Percentiles rank a stretch among this genome's conserved stretches.
Evolutionary conservation across 2,113 vertebrate species (phyloP).

Genomic region (Accipiter virgatus): DNA sequence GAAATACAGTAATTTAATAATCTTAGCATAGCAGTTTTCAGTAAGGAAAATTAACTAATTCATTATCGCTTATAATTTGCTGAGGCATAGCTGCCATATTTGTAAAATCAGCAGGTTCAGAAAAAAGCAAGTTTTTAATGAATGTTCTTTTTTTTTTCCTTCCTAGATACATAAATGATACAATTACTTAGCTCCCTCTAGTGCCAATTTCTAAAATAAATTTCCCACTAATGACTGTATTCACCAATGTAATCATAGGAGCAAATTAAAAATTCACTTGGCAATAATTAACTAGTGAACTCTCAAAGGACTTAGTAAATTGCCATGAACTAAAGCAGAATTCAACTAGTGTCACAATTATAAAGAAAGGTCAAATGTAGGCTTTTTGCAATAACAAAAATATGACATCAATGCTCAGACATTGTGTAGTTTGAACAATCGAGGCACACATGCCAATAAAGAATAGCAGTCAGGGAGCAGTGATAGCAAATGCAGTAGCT

Average conservation of each 20-base stretch:
- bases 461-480: neutral
- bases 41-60: conserved; percentile 86
- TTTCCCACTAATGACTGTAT: conserved; percentile 55
- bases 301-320: conserved; percentile 60
- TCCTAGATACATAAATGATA: conserved; percentile 72
- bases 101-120: conserved; percentile 85
- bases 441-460: conserved; percentile 1
- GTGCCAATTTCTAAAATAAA: conserved; percentile 80
- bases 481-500: neutral
- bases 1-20: conserved; percentile 83
- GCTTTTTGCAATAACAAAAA: conserved; percentile 12
- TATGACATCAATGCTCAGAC: neutral
- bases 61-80: conserved; percentile 86
- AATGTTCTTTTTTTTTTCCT: conserved; percentile 61
- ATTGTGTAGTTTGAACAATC: neutral
- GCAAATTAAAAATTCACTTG: conserved; percentile 78
- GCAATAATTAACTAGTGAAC: conserved; percentile 76
- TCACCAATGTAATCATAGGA: conserved; percentile 69
- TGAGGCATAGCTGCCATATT: conserved; percentile 84
- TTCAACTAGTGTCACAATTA: conserved; percentile 36
- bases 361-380: conserved; percentile 56
- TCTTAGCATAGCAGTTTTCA: conserved; percentile 81
- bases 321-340: conserved; percentile 53
- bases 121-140: conserved; percentile 77
- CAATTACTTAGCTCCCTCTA: conserved; percentile 96